These are phyloP conservation scores for Ephydatia muelleri DNA, from an alignment of 37 sponge, comb jelly and placozoan genomes.

Conservation along the genomic window DNA sequence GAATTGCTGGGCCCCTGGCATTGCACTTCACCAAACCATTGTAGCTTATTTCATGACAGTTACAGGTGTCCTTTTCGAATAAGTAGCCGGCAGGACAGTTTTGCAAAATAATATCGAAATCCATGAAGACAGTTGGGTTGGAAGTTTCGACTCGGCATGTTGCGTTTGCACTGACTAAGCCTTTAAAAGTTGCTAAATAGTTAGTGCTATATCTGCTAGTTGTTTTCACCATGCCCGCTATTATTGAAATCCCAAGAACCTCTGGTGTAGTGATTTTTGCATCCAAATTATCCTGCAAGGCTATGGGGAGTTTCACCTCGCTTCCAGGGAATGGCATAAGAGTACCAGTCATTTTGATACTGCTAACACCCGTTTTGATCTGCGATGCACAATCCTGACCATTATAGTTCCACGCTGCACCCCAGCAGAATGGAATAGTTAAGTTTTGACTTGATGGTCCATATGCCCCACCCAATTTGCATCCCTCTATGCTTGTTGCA, in stretches of 20 bases:
- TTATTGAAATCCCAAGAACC: background rate
- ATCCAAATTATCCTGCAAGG: background rate
- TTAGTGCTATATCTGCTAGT: background rate
- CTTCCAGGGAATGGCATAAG: slow-evolving; percentile 25
- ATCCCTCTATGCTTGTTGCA: slow-evolving; percentile 34
- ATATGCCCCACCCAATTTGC: slow-evolving; percentile 33
- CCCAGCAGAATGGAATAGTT: slow-evolving; percentile 5
- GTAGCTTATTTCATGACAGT: no score
- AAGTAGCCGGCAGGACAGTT: no score
- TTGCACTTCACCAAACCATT: no score
- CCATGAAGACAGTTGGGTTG: no score
- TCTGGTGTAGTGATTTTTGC: background rate
- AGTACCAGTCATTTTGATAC: slow-evolving; percentile 10
- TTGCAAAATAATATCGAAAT: no score
- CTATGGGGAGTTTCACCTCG: background rate
- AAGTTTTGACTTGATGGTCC: background rate
- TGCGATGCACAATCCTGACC: background rate
- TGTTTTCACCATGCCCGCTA: background rate
- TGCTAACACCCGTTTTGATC: background rate
- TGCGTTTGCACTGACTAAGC: background rate
- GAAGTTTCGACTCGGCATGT: no score
- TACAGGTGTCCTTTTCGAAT: no score
- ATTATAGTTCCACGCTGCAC: slow-evolving; percentile 24
- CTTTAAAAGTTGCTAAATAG: background rate
- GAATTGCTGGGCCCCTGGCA: no score